These are phyloP conservation scores for Pseudomyrmex concolor DNA, from an alignment of 1,140 invertebrate genomes.

Conservation along the genomic window DNA sequence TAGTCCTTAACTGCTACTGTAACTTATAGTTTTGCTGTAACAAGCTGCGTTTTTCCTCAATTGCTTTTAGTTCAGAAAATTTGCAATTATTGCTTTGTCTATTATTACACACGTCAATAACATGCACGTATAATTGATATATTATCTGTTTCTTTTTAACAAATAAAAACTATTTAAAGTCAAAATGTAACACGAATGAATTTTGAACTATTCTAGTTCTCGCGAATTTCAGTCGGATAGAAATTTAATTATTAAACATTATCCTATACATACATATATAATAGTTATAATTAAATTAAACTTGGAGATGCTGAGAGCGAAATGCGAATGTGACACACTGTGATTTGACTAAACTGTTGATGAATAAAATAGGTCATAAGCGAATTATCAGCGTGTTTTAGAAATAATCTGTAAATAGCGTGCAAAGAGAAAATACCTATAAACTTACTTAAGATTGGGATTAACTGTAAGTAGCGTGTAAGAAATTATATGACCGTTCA, in stretches of 20 bases:
- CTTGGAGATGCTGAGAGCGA: slow-evolving; percentile 32
- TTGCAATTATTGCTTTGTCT: neutral
- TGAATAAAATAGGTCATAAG: slow-evolving; percentile 47
- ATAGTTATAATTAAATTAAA: neutral
- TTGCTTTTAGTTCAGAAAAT: neutral
- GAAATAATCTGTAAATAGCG: neutral
- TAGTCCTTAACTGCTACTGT: neutral
- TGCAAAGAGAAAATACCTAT: slow-evolving; percentile 12
- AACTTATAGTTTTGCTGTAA: neutral
- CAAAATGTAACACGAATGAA: neutral
- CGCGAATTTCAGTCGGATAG: neutral
- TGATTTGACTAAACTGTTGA: slow-evolving; percentile 22
- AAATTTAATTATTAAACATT: slow-evolving; percentile 3
- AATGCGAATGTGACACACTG: neutral
- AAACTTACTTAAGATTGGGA: slow-evolving; percentile 39
- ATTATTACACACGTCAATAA: no score
- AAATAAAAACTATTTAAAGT: neutral
- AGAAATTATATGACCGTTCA: slow-evolving; percentile 59
- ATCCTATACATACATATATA: slow-evolving; percentile 22
- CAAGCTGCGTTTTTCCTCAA: neutral
- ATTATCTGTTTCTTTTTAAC: slow-evolving; percentile 3
- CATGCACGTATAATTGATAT: no score
- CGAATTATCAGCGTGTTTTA: slow-evolving; percentile 13
- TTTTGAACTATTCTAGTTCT: slow-evolving; percentile 2
- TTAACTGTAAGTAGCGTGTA: slow-evolving; percentile 36